Evolutionary conservation across 2,113 vertebrate species (phyloP), one percentile per base, ranked within the genome.

Genomic region (Gorsachius goisagi): DNA sequence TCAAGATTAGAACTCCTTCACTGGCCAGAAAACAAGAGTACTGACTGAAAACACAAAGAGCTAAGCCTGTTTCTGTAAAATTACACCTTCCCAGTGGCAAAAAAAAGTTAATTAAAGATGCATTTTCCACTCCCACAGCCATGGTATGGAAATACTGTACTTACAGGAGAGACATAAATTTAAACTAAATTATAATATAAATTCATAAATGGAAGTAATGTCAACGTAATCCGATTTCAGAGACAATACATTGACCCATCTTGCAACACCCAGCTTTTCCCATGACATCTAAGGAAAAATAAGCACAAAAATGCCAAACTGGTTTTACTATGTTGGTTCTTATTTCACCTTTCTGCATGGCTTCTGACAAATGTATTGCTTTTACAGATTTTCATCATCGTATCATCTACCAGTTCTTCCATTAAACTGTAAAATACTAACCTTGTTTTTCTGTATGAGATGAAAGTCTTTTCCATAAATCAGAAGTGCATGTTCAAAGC

Each of bases 391-490:
- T 84, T 85, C 64, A 89, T 50, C 18, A 64, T 44, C 1, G 1
- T 21, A 64, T 63, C 35, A 87, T 45, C 10, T 62, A 68, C 13
- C 27, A 58, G 11, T 68, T 79, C 32, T 68, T 72, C 24, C 21
- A 71, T 28, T 93, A 68, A 89, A 73, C 37, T 88, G 35, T 73
- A 59, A 81, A 82, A 49, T 32, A 96, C 89, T 98, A 91, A 99
- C 99, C 99, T 99, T 99, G 94, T 99, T 99, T 98, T 99, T 99
- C 98, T 99, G 99, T 98, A 99, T 99, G 92, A 99, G 99, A 98
- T 99, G 98, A 81, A 99, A 99, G 89, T 99, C 99, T 96, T 99
- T 99, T 86, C 99, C 99, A 95, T 99, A 99, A 85, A 99, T 98
- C 97, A 99, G 98, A 95, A 99, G 99, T 45, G 99, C 99, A 27